These are phyloP conservation scores for Trinorchestia longiramus DNA, from an alignment of 1,140 invertebrate genomes.

Conservation along the genomic window DNA sequence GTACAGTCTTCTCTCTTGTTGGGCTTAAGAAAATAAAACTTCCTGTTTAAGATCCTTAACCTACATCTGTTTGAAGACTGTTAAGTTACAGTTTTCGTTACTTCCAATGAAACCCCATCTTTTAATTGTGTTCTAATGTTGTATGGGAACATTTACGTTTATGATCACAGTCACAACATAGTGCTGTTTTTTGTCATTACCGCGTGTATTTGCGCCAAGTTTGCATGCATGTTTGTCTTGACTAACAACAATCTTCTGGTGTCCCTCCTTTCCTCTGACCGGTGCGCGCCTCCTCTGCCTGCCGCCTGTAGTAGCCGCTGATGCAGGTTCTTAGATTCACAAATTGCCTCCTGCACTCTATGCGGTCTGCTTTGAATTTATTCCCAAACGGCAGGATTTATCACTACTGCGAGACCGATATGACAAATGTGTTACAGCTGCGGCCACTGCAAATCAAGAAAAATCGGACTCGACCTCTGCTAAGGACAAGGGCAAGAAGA, in stretches of 20 bases:
- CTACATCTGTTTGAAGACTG: background rate
- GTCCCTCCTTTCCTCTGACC: background rate
- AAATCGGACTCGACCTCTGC: background rate
- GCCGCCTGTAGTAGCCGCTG: background rate
- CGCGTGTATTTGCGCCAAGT: background rate
- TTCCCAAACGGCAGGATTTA: slow-evolving; percentile 57
- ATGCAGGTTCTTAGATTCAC: too few species aligned
- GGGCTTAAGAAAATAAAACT: background rate
- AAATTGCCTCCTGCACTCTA: slow-evolving; percentile 57
- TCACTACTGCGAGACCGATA: slow-evolving; percentile 59
- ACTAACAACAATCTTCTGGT: background rate
- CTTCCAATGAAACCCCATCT: background rate
- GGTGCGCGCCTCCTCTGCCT: background rate
- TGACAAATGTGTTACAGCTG: slow-evolving; percentile 59
- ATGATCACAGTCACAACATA: background rate
- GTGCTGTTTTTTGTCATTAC: background rate
- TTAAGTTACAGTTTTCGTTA: background rate
- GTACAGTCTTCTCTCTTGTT: background rate
- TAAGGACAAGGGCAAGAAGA: slow-evolving; percentile 7
- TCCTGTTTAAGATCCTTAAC: background rate
- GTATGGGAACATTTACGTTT: background rate
- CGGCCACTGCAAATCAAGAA: background rate
- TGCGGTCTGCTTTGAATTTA: slow-evolving; percentile 58
- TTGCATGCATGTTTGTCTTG: background rate
- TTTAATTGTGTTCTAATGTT: background rate